Evolutionary conservation across 2,797 vertebrate species (phyloP), one percentile per base, ranked within the genome.

Genomic region (Enteromius mattozi): DNA sequence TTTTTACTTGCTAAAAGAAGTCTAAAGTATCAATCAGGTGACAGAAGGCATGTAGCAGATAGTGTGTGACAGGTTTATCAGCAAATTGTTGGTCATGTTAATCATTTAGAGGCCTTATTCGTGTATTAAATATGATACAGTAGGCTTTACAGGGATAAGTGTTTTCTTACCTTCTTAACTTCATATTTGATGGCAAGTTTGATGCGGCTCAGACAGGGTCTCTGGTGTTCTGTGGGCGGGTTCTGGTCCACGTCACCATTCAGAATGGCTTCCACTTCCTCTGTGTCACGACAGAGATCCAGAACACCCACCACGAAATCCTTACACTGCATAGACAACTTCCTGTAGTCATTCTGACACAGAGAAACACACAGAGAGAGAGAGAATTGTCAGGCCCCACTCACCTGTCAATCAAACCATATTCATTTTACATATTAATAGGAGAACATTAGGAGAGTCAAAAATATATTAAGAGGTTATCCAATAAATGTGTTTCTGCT

Each of bases 291-390:
- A 93, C 98, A 99, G 81, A 98, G 96, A 92, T 99, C 98, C 94
- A 99, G 90, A 84, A 99, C 97, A 0, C 98, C 98, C 87, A 99
- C 98, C 3, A 98, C 96, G 90, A 99, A 99, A 90, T 99, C 98
- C 93, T 99, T 99, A 93, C 98, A 99, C 95, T 99, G 98, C 98
- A 99, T 99, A 94, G 98, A 99, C 94, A 99, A 92, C 94, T 99
- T 99, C 86, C 97, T 94, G 86, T 99, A 99, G 90, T 99, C 98
- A 0, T 99, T 99, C 97, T 99, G 90, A 87, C 82, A 89, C 17
- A 85, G 54, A 80, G 30, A 80, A 6, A 81, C 21, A 81, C 21
- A 40, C 2, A 40, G 70, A 70, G 19, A 45, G 33, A 54, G 13
- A 51, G 24, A 74, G 40, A 51, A 68, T 9, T 83, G 59, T 45